Conservation (phyloP, 2,888 invertebrate species). For the Papilio demoleus region DNA sequence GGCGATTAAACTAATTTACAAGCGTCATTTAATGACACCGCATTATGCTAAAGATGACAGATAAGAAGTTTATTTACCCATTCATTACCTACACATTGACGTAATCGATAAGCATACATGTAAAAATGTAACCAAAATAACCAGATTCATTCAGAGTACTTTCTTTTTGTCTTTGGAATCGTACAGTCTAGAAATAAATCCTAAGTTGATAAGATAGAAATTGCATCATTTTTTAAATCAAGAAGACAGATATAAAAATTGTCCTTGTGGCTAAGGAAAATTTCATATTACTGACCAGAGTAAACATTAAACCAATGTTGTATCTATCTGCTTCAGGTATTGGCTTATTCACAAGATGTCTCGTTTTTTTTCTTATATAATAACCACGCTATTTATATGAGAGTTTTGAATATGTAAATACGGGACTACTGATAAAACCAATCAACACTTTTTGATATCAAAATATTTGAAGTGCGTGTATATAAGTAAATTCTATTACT, state of each 20-base stretch:
- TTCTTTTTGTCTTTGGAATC: background rate
- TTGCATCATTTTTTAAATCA: background rate
- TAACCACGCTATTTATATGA: too few relatives aligned
- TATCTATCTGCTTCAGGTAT: background rate
- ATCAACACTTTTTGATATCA: too few relatives aligned
- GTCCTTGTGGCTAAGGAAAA: background rate
- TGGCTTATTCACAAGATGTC: too few relatives aligned
- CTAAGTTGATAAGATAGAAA: background rate
- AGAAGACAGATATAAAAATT: background rate
- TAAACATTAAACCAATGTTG: background rate
- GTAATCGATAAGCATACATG: background rate
- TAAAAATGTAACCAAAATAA: background rate
- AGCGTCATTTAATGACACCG: background rate
- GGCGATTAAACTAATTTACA: slow-evolving; percentile 4
- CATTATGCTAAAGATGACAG: slow-evolving; percentile 12
- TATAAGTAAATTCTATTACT: too few relatives aligned
- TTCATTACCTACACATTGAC: background rate
- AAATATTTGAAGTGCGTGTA: too few relatives aligned
- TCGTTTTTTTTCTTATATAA: too few relatives aligned
- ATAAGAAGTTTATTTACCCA: background rate
- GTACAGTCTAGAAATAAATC: background rate
- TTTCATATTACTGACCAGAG: background rate
- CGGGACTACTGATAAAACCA: too few relatives aligned
- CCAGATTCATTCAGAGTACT: background rate
- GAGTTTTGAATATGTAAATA: too few relatives aligned